Evolutionary conservation across 2,888 invertebrate species (phyloP).

Genomic region (Automeris io): DNA sequence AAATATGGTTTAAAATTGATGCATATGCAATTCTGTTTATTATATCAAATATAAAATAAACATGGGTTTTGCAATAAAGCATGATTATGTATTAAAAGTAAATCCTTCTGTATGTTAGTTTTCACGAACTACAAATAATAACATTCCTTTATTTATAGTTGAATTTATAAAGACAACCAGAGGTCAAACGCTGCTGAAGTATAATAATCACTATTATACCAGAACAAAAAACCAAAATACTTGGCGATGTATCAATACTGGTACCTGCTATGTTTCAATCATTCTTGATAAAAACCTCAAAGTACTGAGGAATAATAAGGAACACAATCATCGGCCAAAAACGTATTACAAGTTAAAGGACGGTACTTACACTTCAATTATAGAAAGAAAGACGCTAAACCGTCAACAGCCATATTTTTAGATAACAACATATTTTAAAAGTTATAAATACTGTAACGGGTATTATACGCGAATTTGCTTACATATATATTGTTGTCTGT

Average conservation of each 20-base stretch:
- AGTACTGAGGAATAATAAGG: slow-evolving; percentile 13
- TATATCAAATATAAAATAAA: no score
- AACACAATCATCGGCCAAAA: slow-evolving; percentile 25
- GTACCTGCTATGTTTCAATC: slow-evolving; percentile 27
- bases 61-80: not conserved
- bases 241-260: slow-evolving; percentile 41
- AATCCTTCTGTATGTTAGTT: not conserved
- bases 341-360: slow-evolving; percentile 9
- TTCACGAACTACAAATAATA: not conserved
- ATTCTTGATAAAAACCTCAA: slow-evolving; percentile 15
- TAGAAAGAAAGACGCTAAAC: no score
- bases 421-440: no score
- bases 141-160: slow-evolving; percentile 19
- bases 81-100: not conserved
- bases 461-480: no score
- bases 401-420: not conserved
- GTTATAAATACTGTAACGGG: not conserved
- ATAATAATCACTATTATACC: slow-evolving; percentile 30
- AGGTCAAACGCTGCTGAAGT: slow-evolving; percentile 24
- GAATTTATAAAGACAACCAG: slow-evolving; percentile 24
- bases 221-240: slow-evolving; percentile 18
- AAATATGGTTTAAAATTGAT: no score
- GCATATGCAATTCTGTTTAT: no score
- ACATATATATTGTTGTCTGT: no score
- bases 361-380: slow-evolving; percentile 15